These are phyloP conservation scores for Drosophila melanocephala DNA, from an alignment of 2,888 invertebrate species.

Conservation along the genomic window DNA sequence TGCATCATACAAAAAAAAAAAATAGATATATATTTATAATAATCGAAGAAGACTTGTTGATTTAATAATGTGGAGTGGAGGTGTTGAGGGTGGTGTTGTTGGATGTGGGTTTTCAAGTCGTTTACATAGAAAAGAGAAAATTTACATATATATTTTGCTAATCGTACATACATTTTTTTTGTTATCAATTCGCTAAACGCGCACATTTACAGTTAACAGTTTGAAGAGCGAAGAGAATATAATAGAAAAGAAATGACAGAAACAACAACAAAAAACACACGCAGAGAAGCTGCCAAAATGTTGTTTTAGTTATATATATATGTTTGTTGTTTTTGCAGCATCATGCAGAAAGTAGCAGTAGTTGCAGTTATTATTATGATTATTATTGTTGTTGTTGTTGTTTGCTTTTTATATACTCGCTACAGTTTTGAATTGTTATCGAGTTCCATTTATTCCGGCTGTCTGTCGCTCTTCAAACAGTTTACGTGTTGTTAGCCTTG, in stretches of 20 bases:
- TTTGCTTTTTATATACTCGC: conserved; percentile 10
- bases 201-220: conserved; percentile 33
- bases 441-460: conserved; percentile 1
- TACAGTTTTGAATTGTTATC: background rate
- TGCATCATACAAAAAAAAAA: conserved; percentile 55
- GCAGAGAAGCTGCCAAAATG: conserved; percentile 27
- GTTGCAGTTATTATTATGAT: background rate
- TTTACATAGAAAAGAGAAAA: conserved; percentile 40
- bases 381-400: conserved; percentile 11
- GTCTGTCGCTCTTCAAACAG: conserved; percentile 9
- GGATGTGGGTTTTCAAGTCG: background rate
- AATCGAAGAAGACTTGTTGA: conserved; percentile 39
- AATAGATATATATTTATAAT: conserved; percentile 15
- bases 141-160: conserved; percentile 65
- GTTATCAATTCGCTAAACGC: conserved; percentile 47
- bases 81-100: background rate
- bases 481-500: conserved; percentile 15
- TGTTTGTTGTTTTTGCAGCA: conserved; percentile 4
- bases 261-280: conserved; percentile 37
- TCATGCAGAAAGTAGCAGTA: conserved; percentile 29
- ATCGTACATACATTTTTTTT: conserved; percentile 62
- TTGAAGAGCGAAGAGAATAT: conserved; percentile 6
- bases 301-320: background rate
- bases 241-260: conserved; percentile 6
- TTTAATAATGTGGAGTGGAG: conserved; percentile 18